A percentile compares a stretch with the other conserved stretches of the same genome.
These are phyloP conservation scores for Callinectes sapidus DNA, from an alignment of 2,888 invertebrate species.

Conservation along the genomic window DNA sequence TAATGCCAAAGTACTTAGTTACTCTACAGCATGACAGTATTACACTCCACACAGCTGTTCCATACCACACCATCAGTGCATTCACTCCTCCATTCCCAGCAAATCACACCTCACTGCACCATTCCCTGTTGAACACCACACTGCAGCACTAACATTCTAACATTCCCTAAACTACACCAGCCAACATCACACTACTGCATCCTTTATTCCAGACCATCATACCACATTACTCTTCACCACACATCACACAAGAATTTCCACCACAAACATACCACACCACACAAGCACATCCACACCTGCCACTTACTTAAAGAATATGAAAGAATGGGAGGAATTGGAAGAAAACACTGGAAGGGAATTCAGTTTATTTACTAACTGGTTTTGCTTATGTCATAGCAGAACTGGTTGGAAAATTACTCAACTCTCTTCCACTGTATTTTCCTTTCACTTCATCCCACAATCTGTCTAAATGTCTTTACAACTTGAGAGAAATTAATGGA, in stretches of 20 bases:
- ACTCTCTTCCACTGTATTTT: no score
- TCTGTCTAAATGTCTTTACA: no score
- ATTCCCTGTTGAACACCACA: not conserved
- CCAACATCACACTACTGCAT: not conserved
- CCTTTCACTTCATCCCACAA: no score
- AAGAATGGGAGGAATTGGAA: no score
- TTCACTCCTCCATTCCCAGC: not conserved
- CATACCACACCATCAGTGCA: not conserved
- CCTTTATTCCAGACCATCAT: not conserved
- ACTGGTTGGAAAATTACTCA: no score
- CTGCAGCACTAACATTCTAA: not conserved
- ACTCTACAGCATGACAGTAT: not conserved
- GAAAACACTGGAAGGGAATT: no score
- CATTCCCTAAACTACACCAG: not conserved
- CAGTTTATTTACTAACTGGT: no score
- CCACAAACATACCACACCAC: not conserved
- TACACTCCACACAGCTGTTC: not conserved
- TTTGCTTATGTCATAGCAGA: no score
- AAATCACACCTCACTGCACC: not conserved
- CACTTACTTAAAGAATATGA: not conserved
- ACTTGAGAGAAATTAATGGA: not conserved
- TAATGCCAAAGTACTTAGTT: conserved; percentile 6
- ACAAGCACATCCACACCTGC: not conserved
- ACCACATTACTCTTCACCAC: not conserved
- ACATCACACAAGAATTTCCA: not conserved